These are phyloP conservation scores for Romanogobio albipinnatus DNA, from an alignment of 2,113 vertebrate species.

Conservation along the genomic window DNA sequence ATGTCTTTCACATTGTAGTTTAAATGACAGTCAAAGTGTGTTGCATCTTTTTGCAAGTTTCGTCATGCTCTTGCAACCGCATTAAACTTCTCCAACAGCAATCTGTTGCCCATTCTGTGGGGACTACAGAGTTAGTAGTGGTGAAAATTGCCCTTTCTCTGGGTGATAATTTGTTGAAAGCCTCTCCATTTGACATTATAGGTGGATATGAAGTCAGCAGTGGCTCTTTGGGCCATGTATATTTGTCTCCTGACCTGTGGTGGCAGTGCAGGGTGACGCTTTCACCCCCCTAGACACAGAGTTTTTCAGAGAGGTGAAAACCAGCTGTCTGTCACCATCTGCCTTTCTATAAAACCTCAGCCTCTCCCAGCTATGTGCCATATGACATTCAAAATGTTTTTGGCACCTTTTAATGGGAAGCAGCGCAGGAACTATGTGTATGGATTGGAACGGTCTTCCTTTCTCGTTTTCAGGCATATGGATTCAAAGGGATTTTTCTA, in stretches of 20 bases:
- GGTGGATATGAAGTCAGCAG: slow-evolving; percentile 18
- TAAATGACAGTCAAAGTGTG: background rate
- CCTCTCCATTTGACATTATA: slow-evolving; percentile 54
- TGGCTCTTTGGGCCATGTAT: slow-evolving; percentile 27
- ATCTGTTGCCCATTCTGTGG: slow-evolving; percentile 40
- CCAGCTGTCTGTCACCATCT: slow-evolving; percentile 61
- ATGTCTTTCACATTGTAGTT: background rate
- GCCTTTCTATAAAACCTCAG: slow-evolving; percentile 12
- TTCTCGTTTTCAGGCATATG: slow-evolving; percentile 12
- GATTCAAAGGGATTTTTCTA: background rate
- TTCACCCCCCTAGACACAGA: slow-evolving; percentile 41
- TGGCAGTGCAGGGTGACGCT: slow-evolving; percentile 17
- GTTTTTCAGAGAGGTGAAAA: slow-evolving; percentile 55
- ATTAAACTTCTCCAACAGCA: slow-evolving; percentile 9
- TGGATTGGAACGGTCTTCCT: background rate
- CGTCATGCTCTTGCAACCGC: background rate
- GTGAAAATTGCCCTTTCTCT: slow-evolving; percentile 59
- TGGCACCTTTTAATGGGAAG: slow-evolving; percentile 60
- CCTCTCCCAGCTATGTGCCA: slow-evolving; percentile 52
- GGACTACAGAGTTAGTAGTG: slow-evolving; percentile 41
- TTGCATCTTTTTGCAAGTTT: background rate
- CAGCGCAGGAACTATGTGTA: slow-evolving; percentile 12
- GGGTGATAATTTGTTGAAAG: slow-evolving; percentile 59
- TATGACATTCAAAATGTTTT: slow-evolving; percentile 42
- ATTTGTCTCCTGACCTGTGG: slow-evolving; percentile 44